Evolutionary conservation across 2,888 invertebrate genomes (phyloP).

Genomic region (Drosophila cognata): DNA sequence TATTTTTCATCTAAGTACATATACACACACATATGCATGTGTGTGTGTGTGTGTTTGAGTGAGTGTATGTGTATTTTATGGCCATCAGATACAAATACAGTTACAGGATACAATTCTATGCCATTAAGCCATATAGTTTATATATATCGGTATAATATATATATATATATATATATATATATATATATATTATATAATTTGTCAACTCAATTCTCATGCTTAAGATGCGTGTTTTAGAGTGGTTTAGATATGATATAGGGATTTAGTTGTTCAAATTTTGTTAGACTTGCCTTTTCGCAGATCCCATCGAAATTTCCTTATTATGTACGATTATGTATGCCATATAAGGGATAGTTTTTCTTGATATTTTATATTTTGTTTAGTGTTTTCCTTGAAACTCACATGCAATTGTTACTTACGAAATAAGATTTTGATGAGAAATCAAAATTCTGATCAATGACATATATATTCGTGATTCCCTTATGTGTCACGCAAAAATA

Average conservation of each 20-base stretch:
- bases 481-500: background rate
- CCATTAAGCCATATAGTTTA: constrained; percentile 50
- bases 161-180: constrained; percentile 12
- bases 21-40: constrained; percentile 2
- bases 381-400: background rate
- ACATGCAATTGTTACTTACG: background rate
- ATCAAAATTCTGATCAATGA: background rate
- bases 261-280: background rate
- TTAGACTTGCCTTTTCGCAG: constrained; percentile 49
- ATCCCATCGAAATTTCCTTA: constrained; percentile 24
- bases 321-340: constrained; percentile 10
- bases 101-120: constrained; percentile 71
- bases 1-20: constrained; percentile 44
- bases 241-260: constrained; percentile 26
- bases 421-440: background rate
- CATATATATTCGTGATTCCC: background rate
- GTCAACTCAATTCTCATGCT: constrained; percentile 54
- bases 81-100: constrained; percentile 51
- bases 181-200: constrained; percentile 20
- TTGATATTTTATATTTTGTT: background rate
- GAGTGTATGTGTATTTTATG: constrained; percentile 13
- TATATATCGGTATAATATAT: constrained; percentile 19
- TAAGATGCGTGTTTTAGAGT: constrained; percentile 16
- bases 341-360: background rate
- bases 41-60: constrained; percentile 3